These are phyloP conservation scores for Chloroceryle amazona DNA, from an alignment of 2,797 vertebrate species.

Conservation along the genomic window DNA sequence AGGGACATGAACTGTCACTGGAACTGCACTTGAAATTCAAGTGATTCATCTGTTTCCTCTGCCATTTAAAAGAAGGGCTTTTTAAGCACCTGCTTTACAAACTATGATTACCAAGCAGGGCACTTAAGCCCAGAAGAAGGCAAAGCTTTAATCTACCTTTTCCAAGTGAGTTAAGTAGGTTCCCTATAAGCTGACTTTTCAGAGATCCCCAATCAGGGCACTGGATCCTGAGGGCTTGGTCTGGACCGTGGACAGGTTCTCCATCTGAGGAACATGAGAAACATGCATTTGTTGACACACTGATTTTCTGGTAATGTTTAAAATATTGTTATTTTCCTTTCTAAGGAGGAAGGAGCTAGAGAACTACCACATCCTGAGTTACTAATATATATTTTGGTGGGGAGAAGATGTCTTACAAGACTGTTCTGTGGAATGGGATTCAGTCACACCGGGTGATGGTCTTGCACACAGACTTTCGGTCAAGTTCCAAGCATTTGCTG, in stretches of 20 bases:
- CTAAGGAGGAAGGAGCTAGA: background rate
- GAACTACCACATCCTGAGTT: background rate
- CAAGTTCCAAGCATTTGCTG: background rate
- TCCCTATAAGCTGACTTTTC: background rate
- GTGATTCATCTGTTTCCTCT: background rate
- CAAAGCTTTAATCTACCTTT: background rate
- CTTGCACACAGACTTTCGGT: background rate
- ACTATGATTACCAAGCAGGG: background rate
- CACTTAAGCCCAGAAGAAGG: background rate
- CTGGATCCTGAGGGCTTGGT: background rate
- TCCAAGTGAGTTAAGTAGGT: background rate
- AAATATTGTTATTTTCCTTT: background rate
- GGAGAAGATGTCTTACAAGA: background rate
- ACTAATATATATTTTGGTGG: background rate
- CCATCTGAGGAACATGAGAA: background rate
- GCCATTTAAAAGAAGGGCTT: background rate
- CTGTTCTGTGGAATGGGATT: background rate
- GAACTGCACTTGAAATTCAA: conserved; percentile 11
- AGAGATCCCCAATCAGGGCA: background rate
- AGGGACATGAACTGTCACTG: background rate
- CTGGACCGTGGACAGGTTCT: background rate
- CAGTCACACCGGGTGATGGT: background rate
- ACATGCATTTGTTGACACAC: background rate
- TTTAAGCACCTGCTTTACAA: background rate
- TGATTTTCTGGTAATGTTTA: background rate